Conservation (phyloP, 2,797 vertebrate genomes). For the Rachycentron canadum region DNA sequence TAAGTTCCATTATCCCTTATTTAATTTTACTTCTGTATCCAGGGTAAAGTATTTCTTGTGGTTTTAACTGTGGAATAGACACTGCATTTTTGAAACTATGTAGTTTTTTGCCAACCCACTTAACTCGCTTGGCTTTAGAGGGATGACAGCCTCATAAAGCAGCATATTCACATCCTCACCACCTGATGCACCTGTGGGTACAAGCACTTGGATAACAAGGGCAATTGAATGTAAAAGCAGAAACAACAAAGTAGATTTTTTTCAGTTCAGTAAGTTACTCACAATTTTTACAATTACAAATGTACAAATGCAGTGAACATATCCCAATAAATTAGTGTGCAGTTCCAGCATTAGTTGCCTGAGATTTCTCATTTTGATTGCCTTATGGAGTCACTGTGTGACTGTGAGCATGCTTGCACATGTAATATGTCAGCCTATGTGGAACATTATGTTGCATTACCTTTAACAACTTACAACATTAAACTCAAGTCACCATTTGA, state of each 20-base stretch:
- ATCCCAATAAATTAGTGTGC: neutral
- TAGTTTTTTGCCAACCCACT: neutral
- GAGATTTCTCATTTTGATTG: neutral
- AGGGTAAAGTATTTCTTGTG: neutral
- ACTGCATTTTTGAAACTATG: neutral
- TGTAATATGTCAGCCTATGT: slow-evolving; percentile 9
- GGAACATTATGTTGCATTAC: neutral
- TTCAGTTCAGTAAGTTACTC: neutral
- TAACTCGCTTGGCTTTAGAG: neutral
- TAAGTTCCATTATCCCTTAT: neutral
- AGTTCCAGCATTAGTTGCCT: neutral
- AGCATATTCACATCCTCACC: neutral
- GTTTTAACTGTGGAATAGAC: neutral
- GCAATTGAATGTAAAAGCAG: too few species aligned
- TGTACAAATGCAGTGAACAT: neutral
- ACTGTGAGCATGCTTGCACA: slow-evolving; percentile 6
- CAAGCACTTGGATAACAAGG: neutral
- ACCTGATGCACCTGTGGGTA: neutral
- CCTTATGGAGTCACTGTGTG: neutral
- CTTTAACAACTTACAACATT: neutral
- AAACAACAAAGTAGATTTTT: neutral
- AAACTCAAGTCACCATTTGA: neutral
- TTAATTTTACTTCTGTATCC: neutral
- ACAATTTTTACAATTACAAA: neutral
- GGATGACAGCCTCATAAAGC: neutral